Conservation (phyloP, 2,888 invertebrate species). For the Rhimphoctona megacephalus region DNA sequence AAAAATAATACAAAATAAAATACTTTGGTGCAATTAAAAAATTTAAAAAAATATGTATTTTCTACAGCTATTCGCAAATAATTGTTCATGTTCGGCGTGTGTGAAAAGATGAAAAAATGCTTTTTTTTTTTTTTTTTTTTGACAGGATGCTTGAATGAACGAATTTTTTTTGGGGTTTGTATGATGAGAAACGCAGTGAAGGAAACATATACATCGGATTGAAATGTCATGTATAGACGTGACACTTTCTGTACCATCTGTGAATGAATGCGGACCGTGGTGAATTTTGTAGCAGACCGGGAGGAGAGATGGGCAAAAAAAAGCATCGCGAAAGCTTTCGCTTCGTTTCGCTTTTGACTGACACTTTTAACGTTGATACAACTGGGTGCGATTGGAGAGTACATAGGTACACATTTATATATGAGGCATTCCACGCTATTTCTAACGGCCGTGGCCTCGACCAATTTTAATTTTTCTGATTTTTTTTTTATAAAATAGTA, state of each 20-base stretch:
- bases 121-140: not conserved
- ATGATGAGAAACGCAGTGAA: conserved; percentile 9
- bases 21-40: not conserved
- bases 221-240: conserved; percentile 30
- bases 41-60: not conserved
- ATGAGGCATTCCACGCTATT: too few relatives aligned
- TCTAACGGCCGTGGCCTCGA: too few relatives aligned
- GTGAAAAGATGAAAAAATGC: not conserved
- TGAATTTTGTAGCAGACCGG: conserved; percentile 52
- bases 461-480: too few relatives aligned
- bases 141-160: not conserved
- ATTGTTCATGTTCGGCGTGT: conserved; percentile 7
- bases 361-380: conserved; percentile 55
- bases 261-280: conserved; percentile 50
- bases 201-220: not conserved
- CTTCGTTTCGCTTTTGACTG: conserved; percentile 63
- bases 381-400: conserved; percentile 42
- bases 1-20: not conserved
- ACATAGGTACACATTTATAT: conserved; percentile 11
- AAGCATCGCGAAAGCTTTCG: conserved; percentile 42
- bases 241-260: conserved; percentile 44
- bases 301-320: conserved; percentile 27
- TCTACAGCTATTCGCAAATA: not conserved
- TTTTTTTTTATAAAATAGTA: too few relatives aligned
- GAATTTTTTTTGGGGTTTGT: not conserved